phyloP scores from a whole-genome alignment of 2,113 vertebrate species.

The Myrmecophaga tridactyla region DNA sequence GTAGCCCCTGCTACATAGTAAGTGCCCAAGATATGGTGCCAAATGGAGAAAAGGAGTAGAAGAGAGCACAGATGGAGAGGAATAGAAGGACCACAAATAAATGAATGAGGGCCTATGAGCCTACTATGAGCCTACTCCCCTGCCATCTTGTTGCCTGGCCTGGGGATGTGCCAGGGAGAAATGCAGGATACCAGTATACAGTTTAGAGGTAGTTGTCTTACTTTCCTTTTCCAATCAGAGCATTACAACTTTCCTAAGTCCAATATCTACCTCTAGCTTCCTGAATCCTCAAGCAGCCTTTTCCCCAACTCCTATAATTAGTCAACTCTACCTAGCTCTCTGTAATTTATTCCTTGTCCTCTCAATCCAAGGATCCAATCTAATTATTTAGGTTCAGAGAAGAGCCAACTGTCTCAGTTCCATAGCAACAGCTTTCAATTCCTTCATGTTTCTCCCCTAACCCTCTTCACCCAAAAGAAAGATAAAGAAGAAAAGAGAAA shows the following conservation, averaged over 20 bases:
- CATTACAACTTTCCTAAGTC: background rate
- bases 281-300: background rate
- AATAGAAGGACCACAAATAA: background rate
- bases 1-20: background rate
- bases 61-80: no score
- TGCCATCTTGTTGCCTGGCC: background rate
- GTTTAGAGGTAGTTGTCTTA: background rate
- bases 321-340: background rate
- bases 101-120: background rate
- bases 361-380: background rate
- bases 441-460: background rate
- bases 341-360: background rate
- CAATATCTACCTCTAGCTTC: background rate
- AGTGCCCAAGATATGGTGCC: background rate
- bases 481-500: background rate
- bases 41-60: background rate
- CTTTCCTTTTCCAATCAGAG: background rate
- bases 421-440: background rate
- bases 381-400: background rate
- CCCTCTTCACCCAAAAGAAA: background rate
- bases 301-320: background rate
- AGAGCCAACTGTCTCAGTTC: background rate
- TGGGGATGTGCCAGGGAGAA: background rate
- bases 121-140: background rate
- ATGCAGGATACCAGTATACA: background rate